Conservation (phyloP, 2,888 invertebrate species). For the Pterostichus madidus region DNA sequence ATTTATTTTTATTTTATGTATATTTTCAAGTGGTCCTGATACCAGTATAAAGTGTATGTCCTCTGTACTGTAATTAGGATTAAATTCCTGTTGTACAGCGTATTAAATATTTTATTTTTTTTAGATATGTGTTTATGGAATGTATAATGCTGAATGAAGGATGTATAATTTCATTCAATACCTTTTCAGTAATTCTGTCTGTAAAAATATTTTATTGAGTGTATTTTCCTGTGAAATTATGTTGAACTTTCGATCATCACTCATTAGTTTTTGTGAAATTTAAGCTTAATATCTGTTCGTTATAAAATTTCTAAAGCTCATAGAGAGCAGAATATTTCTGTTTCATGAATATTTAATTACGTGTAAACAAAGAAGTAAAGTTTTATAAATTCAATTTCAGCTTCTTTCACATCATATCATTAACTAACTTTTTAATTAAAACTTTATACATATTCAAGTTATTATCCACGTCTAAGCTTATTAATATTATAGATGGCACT, state of each 20-base stretch:
- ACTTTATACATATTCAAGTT: slow-evolving; percentile 50
- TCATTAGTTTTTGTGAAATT: not conserved
- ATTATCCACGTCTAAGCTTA: slow-evolving; percentile 39
- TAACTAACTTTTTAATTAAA: slow-evolving; percentile 54
- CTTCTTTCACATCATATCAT: slow-evolving; percentile 48
- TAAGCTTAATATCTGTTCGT: not conserved
- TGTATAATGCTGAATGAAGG: too few relatives aligned
- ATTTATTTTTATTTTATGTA: too few relatives aligned
- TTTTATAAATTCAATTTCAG: slow-evolving; percentile 52
- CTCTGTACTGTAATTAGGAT: too few relatives aligned
- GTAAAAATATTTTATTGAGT: slow-evolving; percentile 4
- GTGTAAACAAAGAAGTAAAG: slow-evolving; percentile 52
- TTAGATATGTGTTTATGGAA: too few relatives aligned
- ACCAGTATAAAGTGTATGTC: too few relatives aligned
- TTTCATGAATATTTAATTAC: slow-evolving; percentile 47
- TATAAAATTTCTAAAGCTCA: not conserved
- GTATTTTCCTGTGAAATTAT: slow-evolving; percentile 6
- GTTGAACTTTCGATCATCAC: not conserved
- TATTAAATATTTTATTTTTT: too few relatives aligned
- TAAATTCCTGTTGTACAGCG: too few relatives aligned
- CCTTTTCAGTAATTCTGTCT: too few relatives aligned
- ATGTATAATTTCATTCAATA: too few relatives aligned
- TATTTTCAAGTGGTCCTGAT: too few relatives aligned
- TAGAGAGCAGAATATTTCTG: slow-evolving; percentile 22
- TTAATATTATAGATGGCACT: slow-evolving; percentile 37